These are phyloP conservation scores for Carposina sasakii DNA, from an alignment of 1,140 invertebrate species.

Conservation along the genomic window DNA sequence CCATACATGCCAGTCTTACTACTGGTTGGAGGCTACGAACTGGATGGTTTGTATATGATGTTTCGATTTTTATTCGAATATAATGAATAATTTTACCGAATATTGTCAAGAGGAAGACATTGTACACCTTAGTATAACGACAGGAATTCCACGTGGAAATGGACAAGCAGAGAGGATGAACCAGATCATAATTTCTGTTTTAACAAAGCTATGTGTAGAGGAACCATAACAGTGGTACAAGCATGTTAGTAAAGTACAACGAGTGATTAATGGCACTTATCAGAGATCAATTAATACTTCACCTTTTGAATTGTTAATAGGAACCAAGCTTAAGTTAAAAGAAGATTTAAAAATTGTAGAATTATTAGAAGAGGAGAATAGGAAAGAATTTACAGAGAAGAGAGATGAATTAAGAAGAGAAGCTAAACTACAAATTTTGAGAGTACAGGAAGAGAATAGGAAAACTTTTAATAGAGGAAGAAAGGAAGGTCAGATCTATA, in stretches of 20 bases:
- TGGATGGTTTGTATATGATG: no score
- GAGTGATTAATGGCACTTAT: neutral
- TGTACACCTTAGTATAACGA: slow-evolving; percentile 7
- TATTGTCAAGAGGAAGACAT: neutral
- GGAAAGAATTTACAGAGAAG: neutral
- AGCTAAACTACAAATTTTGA: slow-evolving; percentile 1
- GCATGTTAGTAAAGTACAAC: neutral
- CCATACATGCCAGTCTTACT: no score
- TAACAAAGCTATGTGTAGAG: slow-evolving; percentile 4
- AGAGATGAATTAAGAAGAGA: slow-evolving; percentile 10
- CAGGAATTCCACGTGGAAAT: slow-evolving; percentile 22
- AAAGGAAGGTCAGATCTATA: neutral
- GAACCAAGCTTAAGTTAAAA: neutral
- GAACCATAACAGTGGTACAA: neutral
- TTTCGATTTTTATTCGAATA: no score
- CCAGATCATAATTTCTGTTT: slow-evolving; percentile 16
- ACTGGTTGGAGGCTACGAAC: no score
- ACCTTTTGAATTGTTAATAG: neutral
- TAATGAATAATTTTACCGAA: neutral
- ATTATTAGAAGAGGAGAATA: neutral
- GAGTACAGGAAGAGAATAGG: slow-evolving; percentile 12
- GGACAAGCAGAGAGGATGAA: slow-evolving; percentile 30
- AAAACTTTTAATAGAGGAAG: neutral
- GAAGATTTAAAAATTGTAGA: neutral
- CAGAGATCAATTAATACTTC: neutral